Evolutionary conservation across 2,113 vertebrate genomes (phyloP), one percentile per base, ranked within the genome.

Genomic region (Poeciliopsis turrubarensis): DNA sequence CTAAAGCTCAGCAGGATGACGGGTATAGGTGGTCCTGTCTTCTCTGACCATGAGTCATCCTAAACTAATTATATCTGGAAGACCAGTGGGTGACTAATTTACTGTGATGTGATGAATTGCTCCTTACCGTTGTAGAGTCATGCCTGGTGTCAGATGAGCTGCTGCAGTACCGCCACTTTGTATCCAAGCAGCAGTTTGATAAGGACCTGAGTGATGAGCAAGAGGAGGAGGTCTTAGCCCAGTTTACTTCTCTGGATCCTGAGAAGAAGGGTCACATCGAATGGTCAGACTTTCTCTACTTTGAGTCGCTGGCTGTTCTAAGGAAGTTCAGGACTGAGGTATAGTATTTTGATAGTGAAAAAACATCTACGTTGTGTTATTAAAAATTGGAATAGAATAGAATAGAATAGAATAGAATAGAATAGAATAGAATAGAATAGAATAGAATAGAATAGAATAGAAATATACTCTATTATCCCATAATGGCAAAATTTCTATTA

Each of bases 281-380:
- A 74, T 99, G 97, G 97, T 90, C 91, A 0, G 97, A 99, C 80
- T 99, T 99, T 87, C 95, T 99, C 79, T 98, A 96, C 89, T 97
- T 97, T 0, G 97, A 99, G 89, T 97, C 97, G 26, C 92, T 98
- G 79, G 92, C 94, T 10, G 92, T 99, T 61, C 88, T 99, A 85
- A 96, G 94, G 91, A 96, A 96, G 66, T 93, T 97, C 22, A 96
- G 97, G 68, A 92, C 96, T 0, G 95, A 97, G 97, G 98, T 99
- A 92, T 71, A 31, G 65, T 70, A 47, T 54, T 69, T 25, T 17
- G 37, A 32, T 65, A 3, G 3, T 10, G 26, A 10, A 12, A 14
- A 44, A 73, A 54, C 41, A 29, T 39, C 1, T 47, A 47, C 2
- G 7, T 25, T 25, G 8, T 7, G 47, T 54, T 2, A 9, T 54